These are phyloP conservation scores for Siderastrea radians DNA, from an alignment of 92 coral and sea anemone species.

Conservation along the genomic window DNA sequence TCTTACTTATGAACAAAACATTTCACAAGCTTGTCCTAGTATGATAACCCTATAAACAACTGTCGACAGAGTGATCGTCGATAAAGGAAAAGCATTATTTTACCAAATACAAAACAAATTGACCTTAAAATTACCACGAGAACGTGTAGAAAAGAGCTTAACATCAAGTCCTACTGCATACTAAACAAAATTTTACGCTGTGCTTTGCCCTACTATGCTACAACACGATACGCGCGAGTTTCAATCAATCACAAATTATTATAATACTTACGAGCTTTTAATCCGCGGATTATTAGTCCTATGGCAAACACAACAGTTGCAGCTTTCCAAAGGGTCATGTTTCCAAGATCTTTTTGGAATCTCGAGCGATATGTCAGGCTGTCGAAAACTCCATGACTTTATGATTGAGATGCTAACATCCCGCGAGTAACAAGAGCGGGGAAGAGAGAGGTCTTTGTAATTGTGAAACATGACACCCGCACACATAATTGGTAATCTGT, in stretches of 20 bases:
- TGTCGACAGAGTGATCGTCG: not conserved
- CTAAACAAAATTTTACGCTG: not conserved
- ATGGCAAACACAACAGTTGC: not conserved
- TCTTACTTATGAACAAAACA: not conserved
- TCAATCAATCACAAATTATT: not conserved
- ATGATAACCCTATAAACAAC: not conserved
- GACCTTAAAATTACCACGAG: too few species aligned
- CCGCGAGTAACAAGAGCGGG: not conserved
- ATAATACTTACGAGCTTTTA: slow-evolving; percentile 23
- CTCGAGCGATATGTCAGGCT: not conserved
- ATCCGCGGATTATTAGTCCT: slow-evolving; percentile 10
- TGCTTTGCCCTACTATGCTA: not conserved
- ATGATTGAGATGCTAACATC: not conserved
- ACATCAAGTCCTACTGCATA: not conserved
- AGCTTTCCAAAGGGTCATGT: slow-evolving; percentile 17
- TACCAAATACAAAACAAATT: too few species aligned
- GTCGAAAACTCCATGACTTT: not conserved
- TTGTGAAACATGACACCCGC: slow-evolving; percentile 26
- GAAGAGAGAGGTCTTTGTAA: slow-evolving; percentile 13
- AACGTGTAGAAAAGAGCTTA: not conserved
- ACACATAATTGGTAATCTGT: not conserved
- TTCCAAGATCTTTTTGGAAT: not conserved
- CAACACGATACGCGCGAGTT: not conserved
- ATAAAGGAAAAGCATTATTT: not conserved
- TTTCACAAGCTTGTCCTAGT: not conserved